phyloP scores from a whole-genome alignment of 2,888 invertebrate genomes.

The Agonopterix subpropinquella region DNA sequence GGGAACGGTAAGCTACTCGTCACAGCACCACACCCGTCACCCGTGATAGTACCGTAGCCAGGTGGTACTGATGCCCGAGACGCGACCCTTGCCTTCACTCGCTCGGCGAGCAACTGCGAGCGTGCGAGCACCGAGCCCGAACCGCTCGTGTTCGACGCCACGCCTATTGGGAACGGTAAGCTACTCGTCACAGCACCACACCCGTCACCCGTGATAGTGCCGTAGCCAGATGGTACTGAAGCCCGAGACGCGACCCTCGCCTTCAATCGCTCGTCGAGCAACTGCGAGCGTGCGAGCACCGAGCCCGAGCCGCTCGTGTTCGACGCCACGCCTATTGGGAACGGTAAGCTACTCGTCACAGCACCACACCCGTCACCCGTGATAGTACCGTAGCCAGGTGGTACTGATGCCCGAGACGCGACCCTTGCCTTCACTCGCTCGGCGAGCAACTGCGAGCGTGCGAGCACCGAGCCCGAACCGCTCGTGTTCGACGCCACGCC shows the following conservation, averaged over 20 bases:
- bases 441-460: constrained; percentile 79
- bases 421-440: constrained; percentile 76
- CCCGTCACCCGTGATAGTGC: constrained; percentile 81
- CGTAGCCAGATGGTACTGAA: constrained; percentile 83
- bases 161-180: constrained; percentile 74
- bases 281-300: constrained; percentile 74
- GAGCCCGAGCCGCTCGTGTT: constrained; percentile 77
- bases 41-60: constrained; percentile 79
- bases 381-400: constrained; percentile 80
- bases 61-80: constrained; percentile 79
- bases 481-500: constrained; percentile 83
- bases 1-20: constrained; percentile 51
- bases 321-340: constrained; percentile 82
- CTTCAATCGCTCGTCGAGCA: constrained; percentile 78
- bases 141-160: constrained; percentile 81
- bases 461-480: constrained; percentile 57
- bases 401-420: constrained; percentile 76
- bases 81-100: constrained; percentile 71
- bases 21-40: constrained; percentile 72
- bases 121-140: constrained; percentile 62
- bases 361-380: constrained; percentile 76
- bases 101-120: constrained; percentile 80
- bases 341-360: constrained; percentile 3
- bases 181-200: constrained; percentile 26
- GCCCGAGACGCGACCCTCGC: constrained; percentile 59